Evolutionary conservation across 1,140 invertebrate species (phyloP).

Genomic region (Drosophila kanapiae): DNA sequence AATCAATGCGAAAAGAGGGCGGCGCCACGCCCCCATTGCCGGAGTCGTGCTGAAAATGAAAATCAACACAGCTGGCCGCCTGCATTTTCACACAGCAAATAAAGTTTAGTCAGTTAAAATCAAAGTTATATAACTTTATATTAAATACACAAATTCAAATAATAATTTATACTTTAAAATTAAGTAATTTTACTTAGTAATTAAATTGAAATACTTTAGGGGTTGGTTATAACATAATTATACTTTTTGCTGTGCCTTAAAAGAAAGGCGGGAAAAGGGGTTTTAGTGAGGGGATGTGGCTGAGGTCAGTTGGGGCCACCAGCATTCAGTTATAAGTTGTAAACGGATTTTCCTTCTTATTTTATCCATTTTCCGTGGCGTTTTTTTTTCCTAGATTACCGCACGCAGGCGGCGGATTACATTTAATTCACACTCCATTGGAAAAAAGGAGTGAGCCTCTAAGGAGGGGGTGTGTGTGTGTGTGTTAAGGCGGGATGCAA

Average conservation of each 20-base stretch:
- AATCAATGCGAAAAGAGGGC: constrained; percentile 79
- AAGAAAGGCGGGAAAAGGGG: constrained; percentile 16
- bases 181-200: not conserved
- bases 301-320: constrained; percentile 40
- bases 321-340: constrained; percentile 34
- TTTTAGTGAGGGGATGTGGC: not conserved
- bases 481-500: constrained; percentile 31
- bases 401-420: constrained; percentile 69
- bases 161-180: not conserved
- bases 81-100: constrained; percentile 23
- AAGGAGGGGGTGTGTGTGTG: not conserved
- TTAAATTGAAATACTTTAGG: not conserved
- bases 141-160: too few species aligned
- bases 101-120: not conserved
- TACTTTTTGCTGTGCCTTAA: not conserved
- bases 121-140: not conserved
- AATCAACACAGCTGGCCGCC: constrained; percentile 72
- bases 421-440: constrained; percentile 64
- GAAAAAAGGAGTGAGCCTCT: not conserved
- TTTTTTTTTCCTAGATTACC: constrained; percentile 46
- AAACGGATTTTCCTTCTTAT: constrained; percentile 27
- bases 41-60: constrained; percentile 79
- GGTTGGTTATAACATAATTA: not conserved
- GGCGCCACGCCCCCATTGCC: constrained; percentile 47
- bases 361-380: constrained; percentile 24